These are phyloP conservation scores for Cryptocephalus primarius DNA, from an alignment of 2,888 invertebrate genomes.

Conservation along the genomic window DNA sequence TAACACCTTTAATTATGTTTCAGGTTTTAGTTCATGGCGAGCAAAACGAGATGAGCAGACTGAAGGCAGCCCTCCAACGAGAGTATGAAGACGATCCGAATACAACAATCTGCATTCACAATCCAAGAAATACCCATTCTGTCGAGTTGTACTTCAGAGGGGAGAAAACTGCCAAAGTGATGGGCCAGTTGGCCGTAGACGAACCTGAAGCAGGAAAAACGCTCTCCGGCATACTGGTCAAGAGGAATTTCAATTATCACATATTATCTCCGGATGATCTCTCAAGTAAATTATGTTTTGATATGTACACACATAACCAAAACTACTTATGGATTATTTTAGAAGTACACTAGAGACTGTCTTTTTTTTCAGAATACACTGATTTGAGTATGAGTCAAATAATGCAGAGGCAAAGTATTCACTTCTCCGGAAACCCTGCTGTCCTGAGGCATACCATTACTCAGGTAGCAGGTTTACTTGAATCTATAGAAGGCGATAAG, in stretches of 20 bases:
- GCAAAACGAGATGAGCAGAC: slow-evolving; percentile 95
- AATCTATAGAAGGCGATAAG: slow-evolving; percentile 54
- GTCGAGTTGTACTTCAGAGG: slow-evolving; percentile 91
- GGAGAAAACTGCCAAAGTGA: slow-evolving; percentile 97
- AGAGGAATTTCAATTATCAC: slow-evolving; percentile 97
- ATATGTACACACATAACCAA: too few species aligned
- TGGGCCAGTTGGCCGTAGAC: slow-evolving; percentile 83
- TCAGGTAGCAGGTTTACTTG: slow-evolving; percentile 67
- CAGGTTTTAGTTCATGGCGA: slow-evolving; percentile 94
- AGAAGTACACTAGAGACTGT: too few species aligned
- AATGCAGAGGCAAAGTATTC: slow-evolving; percentile 83
- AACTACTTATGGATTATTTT: too few species aligned
- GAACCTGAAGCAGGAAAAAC: slow-evolving; percentile 66
- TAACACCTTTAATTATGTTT: slow-evolving; percentile 1
- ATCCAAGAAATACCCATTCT: slow-evolving; percentile 85
- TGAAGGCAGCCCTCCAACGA: slow-evolving; percentile 87
- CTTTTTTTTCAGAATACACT: slow-evolving; percentile 67
- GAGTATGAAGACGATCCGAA: slow-evolving; percentile 83
- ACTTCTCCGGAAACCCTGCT: slow-evolving; percentile 66
- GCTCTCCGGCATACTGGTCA: slow-evolving; percentile 88
- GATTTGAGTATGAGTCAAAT: slow-evolving; percentile 91
- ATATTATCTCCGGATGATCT: slow-evolving; percentile 84
- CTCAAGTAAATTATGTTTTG: slow-evolving; percentile 49
- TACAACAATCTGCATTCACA: slow-evolving; percentile 72
- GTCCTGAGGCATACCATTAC: slow-evolving; percentile 65